Evolutionary conservation across 2,888 invertebrate genomes (phyloP).

Genomic region (Meiosimyza decipiens): DNA sequence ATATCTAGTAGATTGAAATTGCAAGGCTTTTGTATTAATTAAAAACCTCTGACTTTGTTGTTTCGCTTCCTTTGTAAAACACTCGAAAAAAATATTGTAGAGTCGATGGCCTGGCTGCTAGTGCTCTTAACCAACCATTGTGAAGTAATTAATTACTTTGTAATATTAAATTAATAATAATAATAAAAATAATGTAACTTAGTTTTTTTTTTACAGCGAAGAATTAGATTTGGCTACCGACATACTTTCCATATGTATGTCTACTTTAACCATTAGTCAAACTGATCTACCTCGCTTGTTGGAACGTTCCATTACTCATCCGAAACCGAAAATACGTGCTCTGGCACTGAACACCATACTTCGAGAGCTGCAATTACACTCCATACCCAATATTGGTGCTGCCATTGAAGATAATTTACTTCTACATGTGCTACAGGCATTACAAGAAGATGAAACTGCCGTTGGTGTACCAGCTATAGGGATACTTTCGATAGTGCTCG

Average conservation of each 20-base stretch:
- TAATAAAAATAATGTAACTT: no score
- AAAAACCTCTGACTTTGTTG: no score
- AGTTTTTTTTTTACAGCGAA: slow-evolving; percentile 65
- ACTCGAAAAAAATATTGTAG: no score
- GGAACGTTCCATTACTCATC: slow-evolving; percentile 74
- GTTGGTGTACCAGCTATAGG: slow-evolving; percentile 53
- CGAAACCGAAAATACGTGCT: slow-evolving; percentile 72
- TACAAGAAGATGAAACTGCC: slow-evolving; percentile 53
- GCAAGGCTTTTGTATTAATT: no score
- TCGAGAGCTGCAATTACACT: slow-evolving; percentile 48
- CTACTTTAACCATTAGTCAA: slow-evolving; percentile 73
- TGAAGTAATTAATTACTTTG: no score
- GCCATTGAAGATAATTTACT: slow-evolving; percentile 51
- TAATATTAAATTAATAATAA: no score
- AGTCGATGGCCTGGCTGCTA: no score
- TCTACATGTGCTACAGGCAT: slow-evolving; percentile 54
- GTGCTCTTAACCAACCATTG: no score
- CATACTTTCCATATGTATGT: slow-evolving; percentile 74
- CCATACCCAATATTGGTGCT: slow-evolving; percentile 1
- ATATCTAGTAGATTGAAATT: no score
- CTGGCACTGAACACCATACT: slow-evolving; percentile 75
- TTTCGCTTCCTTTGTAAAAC: no score
- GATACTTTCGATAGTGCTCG: slow-evolving; percentile 54
- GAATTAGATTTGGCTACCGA: slow-evolving; percentile 74
- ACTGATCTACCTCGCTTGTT: slow-evolving; percentile 71